Evolutionary conservation across 2,797 vertebrate species (phyloP).

Genomic region (Mormyrus proboscirostris): DNA sequence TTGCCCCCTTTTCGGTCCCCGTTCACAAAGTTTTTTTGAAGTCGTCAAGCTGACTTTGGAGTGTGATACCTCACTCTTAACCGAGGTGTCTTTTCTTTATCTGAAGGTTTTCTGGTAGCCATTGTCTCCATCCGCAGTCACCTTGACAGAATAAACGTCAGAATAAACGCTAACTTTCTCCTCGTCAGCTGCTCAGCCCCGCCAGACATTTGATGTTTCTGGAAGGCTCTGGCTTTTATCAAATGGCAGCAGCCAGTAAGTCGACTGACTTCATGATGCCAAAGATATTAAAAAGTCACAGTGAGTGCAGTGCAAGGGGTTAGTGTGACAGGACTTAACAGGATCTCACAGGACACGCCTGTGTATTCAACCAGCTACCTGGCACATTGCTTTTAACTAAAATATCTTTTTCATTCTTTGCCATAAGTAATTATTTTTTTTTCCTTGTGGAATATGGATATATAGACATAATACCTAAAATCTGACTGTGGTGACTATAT

Average conservation of each 20-base stretch:
- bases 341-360: background rate
- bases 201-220: background rate
- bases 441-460: background rate
- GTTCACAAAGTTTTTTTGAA: background rate
- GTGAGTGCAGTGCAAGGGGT: background rate
- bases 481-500: background rate
- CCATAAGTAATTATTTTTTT: background rate
- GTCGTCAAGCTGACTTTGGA: background rate
- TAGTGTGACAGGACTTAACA: background rate
- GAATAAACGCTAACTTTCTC: background rate
- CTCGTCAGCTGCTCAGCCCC: background rate
- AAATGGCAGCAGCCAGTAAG: conserved; percentile 4
- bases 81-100: background rate
- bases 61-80: background rate
- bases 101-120: background rate
- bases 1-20: background rate
- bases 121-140: background rate
- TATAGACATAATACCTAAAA: background rate
- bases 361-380: background rate
- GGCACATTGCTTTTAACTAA: background rate
- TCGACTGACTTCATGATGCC: background rate
- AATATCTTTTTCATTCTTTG: background rate
- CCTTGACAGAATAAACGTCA: background rate
- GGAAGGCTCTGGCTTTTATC: background rate
- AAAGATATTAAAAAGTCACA: background rate